phyloP scores from a whole-genome alignment of 2,888 invertebrate genomes.

The Phortica magna region DNA sequence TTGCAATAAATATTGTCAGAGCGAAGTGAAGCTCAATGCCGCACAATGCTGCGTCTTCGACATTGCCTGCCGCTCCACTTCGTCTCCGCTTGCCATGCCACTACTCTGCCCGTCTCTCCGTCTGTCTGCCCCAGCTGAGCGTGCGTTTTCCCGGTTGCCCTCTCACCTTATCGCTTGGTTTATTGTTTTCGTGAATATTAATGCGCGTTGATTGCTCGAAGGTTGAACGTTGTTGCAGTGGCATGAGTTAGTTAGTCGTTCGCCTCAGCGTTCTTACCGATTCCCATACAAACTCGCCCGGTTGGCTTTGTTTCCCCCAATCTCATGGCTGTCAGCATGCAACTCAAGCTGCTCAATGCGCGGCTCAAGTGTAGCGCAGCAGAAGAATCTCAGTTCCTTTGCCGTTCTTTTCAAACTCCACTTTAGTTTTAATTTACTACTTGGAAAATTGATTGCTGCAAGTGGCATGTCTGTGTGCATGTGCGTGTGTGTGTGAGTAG shows the following conservation, averaged over 20 bases:
- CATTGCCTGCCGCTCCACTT: conserved; percentile 57
- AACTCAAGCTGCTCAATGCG: not conserved
- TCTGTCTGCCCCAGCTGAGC: conserved; percentile 33
- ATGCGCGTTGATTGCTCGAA: conserved; percentile 61
- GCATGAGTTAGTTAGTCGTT: conserved; percentile 13
- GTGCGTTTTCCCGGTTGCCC: not conserved
- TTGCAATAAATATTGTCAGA: conserved; percentile 75
- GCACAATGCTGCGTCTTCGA: conserved; percentile 43
- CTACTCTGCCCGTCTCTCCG: conserved; percentile 2
- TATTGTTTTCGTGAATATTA: conserved; percentile 75
- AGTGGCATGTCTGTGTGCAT: conserved; percentile 10
- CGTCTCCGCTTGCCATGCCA: conserved; percentile 49
- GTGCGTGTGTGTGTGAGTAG: not conserved
- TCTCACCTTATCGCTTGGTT: conserved; percentile 45
- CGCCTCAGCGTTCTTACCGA: not conserved
- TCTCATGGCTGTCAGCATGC: conserved; percentile 20
- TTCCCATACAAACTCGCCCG: not conserved
- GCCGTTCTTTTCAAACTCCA: conserved; percentile 19
- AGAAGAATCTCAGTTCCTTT: not conserved
- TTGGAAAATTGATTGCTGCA: conserved; percentile 68
- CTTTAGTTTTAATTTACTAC: conserved; percentile 72
- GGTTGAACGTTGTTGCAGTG: conserved; percentile 25
- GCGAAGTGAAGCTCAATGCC: conserved; percentile 52
- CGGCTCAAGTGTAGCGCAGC: not conserved
- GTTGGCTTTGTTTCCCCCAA: conserved; percentile 16